phyloP scores from a whole-genome alignment of 2,113 vertebrate genomes.

The Ptychochromis oligacanthus region DNA sequence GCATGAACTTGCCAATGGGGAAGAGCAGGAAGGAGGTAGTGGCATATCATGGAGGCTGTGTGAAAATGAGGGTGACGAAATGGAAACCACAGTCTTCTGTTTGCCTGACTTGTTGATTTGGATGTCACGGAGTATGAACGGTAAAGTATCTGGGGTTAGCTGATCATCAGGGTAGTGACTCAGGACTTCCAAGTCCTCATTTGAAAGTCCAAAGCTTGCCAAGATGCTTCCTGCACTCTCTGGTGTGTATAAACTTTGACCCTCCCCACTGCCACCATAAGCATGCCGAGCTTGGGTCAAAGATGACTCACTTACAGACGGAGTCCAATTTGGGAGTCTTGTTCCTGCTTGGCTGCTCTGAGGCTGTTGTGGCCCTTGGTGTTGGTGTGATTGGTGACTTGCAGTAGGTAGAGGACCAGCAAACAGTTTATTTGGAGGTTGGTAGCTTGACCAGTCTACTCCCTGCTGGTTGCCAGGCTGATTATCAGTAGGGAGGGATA shows the following conservation, averaged over 20 bases:
- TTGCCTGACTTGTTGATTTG: slow-evolving; percentile 86
- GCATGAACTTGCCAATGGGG: neutral
- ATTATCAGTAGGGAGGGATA: slow-evolving; percentile 46
- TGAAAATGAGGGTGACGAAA: slow-evolving; percentile 42
- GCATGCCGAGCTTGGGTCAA: slow-evolving; percentile 47
- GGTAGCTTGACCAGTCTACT: slow-evolving; percentile 73
- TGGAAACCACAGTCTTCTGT: slow-evolving; percentile 24
- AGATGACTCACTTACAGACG: slow-evolving; percentile 1
- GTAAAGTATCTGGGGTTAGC: slow-evolving; percentile 92
- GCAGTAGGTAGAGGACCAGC: slow-evolving; percentile 19
- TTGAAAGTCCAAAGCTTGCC: slow-evolving; percentile 92
- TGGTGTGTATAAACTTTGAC: slow-evolving; percentile 82
- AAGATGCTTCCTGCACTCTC: slow-evolving; percentile 93
- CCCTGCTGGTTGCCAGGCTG: slow-evolving; percentile 49
- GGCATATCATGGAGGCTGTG: slow-evolving; percentile 44
- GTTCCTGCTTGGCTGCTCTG: slow-evolving; percentile 42
- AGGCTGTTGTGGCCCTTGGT: slow-evolving; percentile 43
- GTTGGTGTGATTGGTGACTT: slow-evolving; percentile 40
- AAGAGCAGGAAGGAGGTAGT: slow-evolving; percentile 45
- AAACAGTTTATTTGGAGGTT: slow-evolving; percentile 69
- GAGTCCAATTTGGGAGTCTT: slow-evolving; percentile 43
- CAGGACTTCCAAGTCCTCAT: slow-evolving; percentile 91
- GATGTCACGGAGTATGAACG: slow-evolving; percentile 89
- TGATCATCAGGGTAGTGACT: slow-evolving; percentile 95
- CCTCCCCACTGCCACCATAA: slow-evolving; percentile 35